phyloP scores from a whole-genome alignment of 2,797 vertebrate genomes.

The Siniperca obscura region DNA sequence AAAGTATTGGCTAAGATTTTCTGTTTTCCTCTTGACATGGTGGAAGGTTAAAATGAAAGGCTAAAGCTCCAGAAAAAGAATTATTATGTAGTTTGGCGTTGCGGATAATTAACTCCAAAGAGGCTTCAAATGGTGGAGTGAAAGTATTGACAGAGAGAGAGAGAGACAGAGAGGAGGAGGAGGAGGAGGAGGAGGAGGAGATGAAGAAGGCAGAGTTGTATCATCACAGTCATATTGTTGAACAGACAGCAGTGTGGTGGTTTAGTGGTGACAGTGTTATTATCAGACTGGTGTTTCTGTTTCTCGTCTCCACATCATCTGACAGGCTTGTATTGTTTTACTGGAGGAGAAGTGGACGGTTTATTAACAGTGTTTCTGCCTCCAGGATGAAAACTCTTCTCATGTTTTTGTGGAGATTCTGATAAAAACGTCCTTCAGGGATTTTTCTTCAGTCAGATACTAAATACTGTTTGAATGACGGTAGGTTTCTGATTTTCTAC shows the following conservation, averaged over 20 bases:
- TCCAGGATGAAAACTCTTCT: slow-evolving; percentile 19
- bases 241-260: background rate
- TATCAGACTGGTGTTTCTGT: slow-evolving; percentile 8
- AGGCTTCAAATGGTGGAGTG: too few species aligned
- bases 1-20: too few species aligned
- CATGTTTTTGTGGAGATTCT: background rate
- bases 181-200: background rate
- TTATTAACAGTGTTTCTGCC: background rate
- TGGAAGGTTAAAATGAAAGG: too few species aligned
- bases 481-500: slow-evolving; percentile 29
- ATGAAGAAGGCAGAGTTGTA: background rate
- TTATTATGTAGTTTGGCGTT: too few species aligned
- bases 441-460: background rate
- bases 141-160: background rate
- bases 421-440: background rate
- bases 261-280: background rate
- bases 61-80: background rate
- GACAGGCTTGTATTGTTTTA: background rate
- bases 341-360: background rate
- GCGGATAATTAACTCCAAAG: too few species aligned
- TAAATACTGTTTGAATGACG: slow-evolving; percentile 5
- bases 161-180: background rate
- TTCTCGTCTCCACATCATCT: slow-evolving; percentile 23
- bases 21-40: background rate
- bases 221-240: background rate